Evolutionary conservation across 2,113 vertebrate genomes (phyloP).

Genomic region (Ascaphus truei): DNA sequence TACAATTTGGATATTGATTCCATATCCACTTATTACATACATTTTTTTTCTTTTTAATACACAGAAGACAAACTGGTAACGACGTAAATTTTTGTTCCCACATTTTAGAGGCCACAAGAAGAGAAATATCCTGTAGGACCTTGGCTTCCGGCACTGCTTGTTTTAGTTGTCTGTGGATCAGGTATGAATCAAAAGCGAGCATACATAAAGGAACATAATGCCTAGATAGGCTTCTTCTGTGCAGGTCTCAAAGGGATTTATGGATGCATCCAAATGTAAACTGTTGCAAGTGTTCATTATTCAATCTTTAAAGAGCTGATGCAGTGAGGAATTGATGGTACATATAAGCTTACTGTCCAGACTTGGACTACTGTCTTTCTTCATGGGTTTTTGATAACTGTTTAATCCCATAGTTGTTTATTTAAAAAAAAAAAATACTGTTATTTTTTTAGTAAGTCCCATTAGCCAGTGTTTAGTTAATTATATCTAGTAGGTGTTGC

Average conservation of each 20-base stretch:
- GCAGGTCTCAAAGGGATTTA: neutral
- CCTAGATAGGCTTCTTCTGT: neutral
- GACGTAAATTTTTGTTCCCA: conserved; percentile 15
- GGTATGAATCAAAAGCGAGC: conserved; percentile 52
- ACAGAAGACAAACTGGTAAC: conserved; percentile 13
- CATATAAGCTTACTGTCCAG: too few species aligned
- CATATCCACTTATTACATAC: too few species aligned
- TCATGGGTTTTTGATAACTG: too few species aligned
- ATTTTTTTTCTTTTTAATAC: neutral
- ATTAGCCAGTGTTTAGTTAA: too few species aligned
- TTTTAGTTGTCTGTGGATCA: conserved; percentile 79
- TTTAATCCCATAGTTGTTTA: too few species aligned
- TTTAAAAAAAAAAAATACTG: too few species aligned
- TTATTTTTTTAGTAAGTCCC: too few species aligned
- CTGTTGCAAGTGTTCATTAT: neutral
- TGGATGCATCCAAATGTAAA: neutral
- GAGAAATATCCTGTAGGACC: conserved; percentile 78
- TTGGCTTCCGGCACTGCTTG: conserved; percentile 73
- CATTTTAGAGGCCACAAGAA: conserved; percentile 67
- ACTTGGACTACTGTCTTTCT: too few species aligned
- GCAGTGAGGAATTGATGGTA: neutral
- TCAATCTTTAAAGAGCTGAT: neutral
- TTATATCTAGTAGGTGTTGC: too few species aligned
- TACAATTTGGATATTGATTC: too few species aligned
- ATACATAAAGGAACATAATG: neutral